A percentile compares a stretch with the other conserved stretches of the same genome.
These are phyloP conservation scores for Oncorhynchus kisutch DNA, from an alignment of 2,113 vertebrate species.

Conservation along the genomic window DNA sequence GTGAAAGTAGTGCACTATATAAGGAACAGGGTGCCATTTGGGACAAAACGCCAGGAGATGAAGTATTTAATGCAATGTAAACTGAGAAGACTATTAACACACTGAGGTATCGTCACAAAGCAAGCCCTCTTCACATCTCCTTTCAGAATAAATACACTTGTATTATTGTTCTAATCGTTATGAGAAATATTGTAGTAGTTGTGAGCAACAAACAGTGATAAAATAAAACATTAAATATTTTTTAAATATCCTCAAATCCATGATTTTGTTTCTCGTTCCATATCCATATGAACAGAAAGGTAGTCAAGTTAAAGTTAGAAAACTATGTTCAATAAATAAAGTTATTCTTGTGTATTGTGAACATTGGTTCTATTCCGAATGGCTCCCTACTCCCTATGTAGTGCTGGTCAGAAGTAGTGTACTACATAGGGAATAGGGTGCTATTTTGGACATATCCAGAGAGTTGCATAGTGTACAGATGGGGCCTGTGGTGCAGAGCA, in stretches of 20 bases:
- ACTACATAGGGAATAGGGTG: no score
- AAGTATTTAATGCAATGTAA: slow-evolving; percentile 63
- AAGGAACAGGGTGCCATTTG: no score
- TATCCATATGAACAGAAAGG: slow-evolving; percentile 82
- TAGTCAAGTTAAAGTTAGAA: slow-evolving; percentile 38
- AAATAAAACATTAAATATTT: slow-evolving; percentile 51
- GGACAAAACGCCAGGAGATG: slow-evolving; percentile 35
- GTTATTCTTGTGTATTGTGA: slow-evolving; percentile 82
- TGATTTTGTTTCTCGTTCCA: slow-evolving; percentile 46
- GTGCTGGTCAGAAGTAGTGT: no score
- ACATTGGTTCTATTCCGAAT: slow-evolving; percentile 39
- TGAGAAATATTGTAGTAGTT: background rate
- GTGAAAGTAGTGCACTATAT: no score
- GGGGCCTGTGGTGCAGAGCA: slow-evolving; percentile 56
- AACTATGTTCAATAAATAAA: slow-evolving; percentile 95
- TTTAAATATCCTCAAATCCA: slow-evolving; percentile 37
- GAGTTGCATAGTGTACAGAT: slow-evolving; percentile 82
- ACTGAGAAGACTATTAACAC: slow-evolving; percentile 44
- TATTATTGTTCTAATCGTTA: background rate
- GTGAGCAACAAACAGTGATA: slow-evolving; percentile 64
- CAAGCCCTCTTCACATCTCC: slow-evolving; percentile 47
- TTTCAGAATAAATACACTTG: slow-evolving; percentile 57
- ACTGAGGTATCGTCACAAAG: slow-evolving; percentile 56
- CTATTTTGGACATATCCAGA: no score
- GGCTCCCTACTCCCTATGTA: no score